Percentiles rank a stretch among this genome's conserved stretches.
Evolutionary conservation across 1,140 invertebrate genomes (phyloP).

Genomic region (Rhyzopertha dominica): DNA sequence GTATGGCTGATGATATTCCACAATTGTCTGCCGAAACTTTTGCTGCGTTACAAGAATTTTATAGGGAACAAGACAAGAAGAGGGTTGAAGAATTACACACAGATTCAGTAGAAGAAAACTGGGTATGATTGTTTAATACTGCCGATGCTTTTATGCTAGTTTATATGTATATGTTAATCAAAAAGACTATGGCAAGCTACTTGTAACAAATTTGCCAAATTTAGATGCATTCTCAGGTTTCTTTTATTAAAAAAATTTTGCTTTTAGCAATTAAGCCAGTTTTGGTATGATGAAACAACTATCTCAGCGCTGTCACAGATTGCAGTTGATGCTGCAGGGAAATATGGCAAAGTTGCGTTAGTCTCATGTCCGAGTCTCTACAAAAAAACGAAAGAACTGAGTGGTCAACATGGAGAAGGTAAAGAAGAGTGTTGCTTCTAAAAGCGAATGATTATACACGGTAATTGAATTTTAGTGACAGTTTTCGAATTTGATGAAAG

Average conservation of each 20-base stretch:
- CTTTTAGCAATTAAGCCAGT: slow-evolving; percentile 91
- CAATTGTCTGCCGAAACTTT: slow-evolving; percentile 68
- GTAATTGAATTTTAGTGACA: slow-evolving; percentile 55
- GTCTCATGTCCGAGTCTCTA: slow-evolving; percentile 89
- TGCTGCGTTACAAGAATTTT: slow-evolving; percentile 76
- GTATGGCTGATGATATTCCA: slow-evolving; percentile 56
- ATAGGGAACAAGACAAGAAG: slow-evolving; percentile 62
- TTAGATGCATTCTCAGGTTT: slow-evolving; percentile 9
- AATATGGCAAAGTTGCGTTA: slow-evolving; percentile 68
- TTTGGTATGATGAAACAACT: slow-evolving; percentile 88
- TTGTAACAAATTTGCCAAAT: too few relatives aligned
- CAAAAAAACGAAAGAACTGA: slow-evolving; percentile 55
- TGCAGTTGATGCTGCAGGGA: slow-evolving; percentile 50
- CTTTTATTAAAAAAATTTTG: slow-evolving; percentile 13
- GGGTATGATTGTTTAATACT: slow-evolving; percentile 67
- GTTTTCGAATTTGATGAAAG: slow-evolving; percentile 79
- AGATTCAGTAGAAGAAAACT: slow-evolving; percentile 79
- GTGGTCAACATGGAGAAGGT: slow-evolving; percentile 47
- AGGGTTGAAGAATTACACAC: slow-evolving; percentile 49
- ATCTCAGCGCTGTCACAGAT: slow-evolving; percentile 62
- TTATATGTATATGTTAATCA: too few relatives aligned
- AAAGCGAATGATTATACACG: slow-evolving; percentile 15
- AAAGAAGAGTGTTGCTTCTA: slow-evolving; percentile 31
- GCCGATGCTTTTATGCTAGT: too few relatives aligned
- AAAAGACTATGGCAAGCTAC: too few relatives aligned